Conservation (phyloP, 2,888 invertebrate species). For the Drosophila macrospina region DNA sequence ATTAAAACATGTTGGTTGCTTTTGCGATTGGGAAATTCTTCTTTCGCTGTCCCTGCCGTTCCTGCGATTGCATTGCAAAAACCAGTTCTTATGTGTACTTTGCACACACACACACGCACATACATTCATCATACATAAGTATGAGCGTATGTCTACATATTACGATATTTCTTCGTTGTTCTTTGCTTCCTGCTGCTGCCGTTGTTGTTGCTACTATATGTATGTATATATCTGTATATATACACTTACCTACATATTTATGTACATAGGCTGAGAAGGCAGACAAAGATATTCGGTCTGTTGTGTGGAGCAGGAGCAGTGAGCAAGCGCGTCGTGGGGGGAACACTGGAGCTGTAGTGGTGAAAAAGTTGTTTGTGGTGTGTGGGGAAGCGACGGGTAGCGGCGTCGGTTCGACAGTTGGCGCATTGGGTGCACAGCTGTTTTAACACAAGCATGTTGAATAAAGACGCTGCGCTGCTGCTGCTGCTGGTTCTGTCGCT, state of each 20-base stretch:
- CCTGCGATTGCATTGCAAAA: slow-evolving; percentile 54
- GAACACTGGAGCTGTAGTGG: slow-evolving; percentile 27
- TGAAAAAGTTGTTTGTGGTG: slow-evolving; percentile 6
- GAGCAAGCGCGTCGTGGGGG: background rate
- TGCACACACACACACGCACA: background rate
- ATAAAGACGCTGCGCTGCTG: slow-evolving; percentile 11
- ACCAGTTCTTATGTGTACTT: slow-evolving; percentile 33
- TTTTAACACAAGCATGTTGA: slow-evolving; percentile 50
- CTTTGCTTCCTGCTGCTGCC: slow-evolving; percentile 49
- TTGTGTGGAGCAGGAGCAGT: slow-evolving; percentile 23
- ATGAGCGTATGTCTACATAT: slow-evolving; percentile 22
- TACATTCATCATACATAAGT: background rate
- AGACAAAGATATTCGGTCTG: slow-evolving; percentile 50
- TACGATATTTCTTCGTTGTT: slow-evolving; percentile 50
- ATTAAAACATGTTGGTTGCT: slow-evolving; percentile 15
- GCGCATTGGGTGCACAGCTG: slow-evolving; percentile 50
- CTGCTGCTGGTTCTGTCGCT: slow-evolving; percentile 11
- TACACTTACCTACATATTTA: background rate
- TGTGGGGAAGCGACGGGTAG: background rate
- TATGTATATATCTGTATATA: background rate
- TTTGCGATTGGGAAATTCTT: slow-evolving; percentile 20
- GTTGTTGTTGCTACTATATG: background rate
- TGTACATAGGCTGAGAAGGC: slow-evolving; percentile 28
- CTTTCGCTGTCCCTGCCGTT: background rate
- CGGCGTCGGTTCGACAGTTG: slow-evolving; percentile 1